Base-by-base conservation (phyloP, 2,888 invertebrate genomes). In the Endotricha flammealis region DNA sequence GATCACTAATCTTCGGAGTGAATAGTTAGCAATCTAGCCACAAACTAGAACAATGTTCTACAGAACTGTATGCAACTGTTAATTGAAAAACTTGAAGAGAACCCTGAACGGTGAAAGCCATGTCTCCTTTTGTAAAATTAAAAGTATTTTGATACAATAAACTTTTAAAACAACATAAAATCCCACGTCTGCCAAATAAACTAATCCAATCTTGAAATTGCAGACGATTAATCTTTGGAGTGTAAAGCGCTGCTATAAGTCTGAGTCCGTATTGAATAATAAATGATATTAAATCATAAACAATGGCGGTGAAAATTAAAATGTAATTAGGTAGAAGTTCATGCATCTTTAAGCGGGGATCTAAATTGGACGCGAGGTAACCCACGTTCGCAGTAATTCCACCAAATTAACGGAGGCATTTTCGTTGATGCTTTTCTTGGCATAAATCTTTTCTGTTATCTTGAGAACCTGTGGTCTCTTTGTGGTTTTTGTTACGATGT, bases 271-370 rank as follows among this genome's bases (percentile, higher is more conserved):
- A 29, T 31, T 46, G 47, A 48, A 52, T 48, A 41, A 39, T 11
- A 29, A 37, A 49, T 46, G 44, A 45, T 41, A 48, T 48, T 50
- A 51, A 49, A 46, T 41, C 48, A 42, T 46, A 46, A 50, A 45
- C 50, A 47, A 38, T 48, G 50, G 49, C 38, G 48, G 35, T 49
- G 46, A 53, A 49, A 47, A 52, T 54, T 53, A 55, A 51, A 53
- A 50, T 48, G 46, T 45, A 54, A 56, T 59, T 51, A 51, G 44
- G 38, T 32, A 36, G 38, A 29, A 27, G 25, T 14, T 39, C 47
- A 42, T 57, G 53, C 52, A 59, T 56, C 52, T 36, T 46, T 48
- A 42, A 47, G 36, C 27, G 36, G 39, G 44, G 33, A 39, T 42
- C 33, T 49, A 50, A 51, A 50, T 48, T 41, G 29, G 28, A 24